phyloP scores from a whole-genome alignment of 2,888 invertebrate species.

The Amblyjoppa fuscipennis region DNA sequence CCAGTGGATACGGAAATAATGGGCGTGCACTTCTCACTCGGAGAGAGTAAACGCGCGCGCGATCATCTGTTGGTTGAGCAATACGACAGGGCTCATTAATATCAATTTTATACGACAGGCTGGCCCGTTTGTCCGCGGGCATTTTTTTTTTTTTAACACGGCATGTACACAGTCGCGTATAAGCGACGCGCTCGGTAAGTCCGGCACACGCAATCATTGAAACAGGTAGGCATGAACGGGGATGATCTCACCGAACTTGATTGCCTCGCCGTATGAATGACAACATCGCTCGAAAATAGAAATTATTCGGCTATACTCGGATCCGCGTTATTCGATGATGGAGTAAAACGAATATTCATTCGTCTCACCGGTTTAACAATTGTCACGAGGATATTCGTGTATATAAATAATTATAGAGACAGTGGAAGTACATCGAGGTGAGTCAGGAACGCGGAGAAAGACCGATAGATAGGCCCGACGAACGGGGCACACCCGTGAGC shows the following conservation, averaged over 20 bases:
- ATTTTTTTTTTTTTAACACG: neutral
- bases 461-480: constrained; percentile 65
- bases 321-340: neutral
- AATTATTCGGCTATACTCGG: constrained; percentile 21
- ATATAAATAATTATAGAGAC: constrained; percentile 9
- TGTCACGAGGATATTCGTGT: constrained; percentile 7
- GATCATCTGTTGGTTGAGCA: constrained; percentile 13
- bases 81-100: neutral
- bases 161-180: constrained; percentile 13
- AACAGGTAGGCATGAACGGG: constrained; percentile 67
- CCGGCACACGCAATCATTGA: constrained; percentile 71
- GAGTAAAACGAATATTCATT: neutral
- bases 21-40: constrained; percentile 71
- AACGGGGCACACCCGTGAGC: constrained; percentile 80
- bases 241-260: constrained; percentile 79
- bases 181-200: constrained; percentile 36
- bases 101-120: constrained; percentile 10
- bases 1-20: constrained; percentile 75
- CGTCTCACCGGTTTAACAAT: neutral
- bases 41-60: constrained; percentile 34
- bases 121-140: neutral
- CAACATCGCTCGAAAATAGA: constrained; percentile 75
- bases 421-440: constrained; percentile 41
- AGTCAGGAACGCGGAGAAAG: constrained; percentile 61
- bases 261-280: constrained; percentile 75